phyloP scores from a whole-genome alignment of 2,113 vertebrate genomes.

The Puffinus mauretanicus region DNA sequence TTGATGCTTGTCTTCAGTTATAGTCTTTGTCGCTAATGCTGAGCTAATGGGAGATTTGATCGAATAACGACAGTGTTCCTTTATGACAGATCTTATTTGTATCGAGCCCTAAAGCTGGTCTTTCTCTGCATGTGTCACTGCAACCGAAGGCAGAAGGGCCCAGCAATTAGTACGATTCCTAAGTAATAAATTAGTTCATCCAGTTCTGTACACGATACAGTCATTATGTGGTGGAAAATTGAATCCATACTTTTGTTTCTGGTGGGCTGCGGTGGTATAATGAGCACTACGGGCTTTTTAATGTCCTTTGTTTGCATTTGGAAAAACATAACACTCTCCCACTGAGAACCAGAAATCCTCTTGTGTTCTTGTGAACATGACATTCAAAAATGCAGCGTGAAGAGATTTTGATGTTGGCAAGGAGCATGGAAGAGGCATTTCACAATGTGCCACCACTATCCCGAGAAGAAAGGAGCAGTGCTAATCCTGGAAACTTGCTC shows the following conservation, averaged over 20 bases:
- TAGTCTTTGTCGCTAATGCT: neutral
- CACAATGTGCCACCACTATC: neutral
- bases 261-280: neutral
- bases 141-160: conserved; percentile 23
- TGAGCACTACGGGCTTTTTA: neutral
- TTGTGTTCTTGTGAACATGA: neutral
- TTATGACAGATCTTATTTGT: conserved; percentile 2
- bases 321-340: conserved; percentile 11
- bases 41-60: neutral
- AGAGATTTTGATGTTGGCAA: neutral
- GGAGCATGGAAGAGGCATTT: neutral
- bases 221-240: conserved; percentile 22
- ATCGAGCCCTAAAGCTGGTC: neutral
- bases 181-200: conserved; percentile 59
- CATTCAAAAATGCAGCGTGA: neutral
- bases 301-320: conserved; percentile 53
- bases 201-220: conserved; percentile 21
- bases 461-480: neutral
- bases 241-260: conserved; percentile 32
- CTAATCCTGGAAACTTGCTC: neutral
- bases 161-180: conserved; percentile 54
- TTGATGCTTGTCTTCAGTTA: neutral
- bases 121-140: conserved; percentile 3
- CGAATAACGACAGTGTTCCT: neutral
- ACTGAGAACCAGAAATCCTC: conserved; percentile 46